Percentiles rank a stretch among this genome's conserved stretches.
These are phyloP conservation scores for Leguminivora glycinivorella DNA, from an alignment of 1,140 invertebrate genomes.

Conservation along the genomic window DNA sequence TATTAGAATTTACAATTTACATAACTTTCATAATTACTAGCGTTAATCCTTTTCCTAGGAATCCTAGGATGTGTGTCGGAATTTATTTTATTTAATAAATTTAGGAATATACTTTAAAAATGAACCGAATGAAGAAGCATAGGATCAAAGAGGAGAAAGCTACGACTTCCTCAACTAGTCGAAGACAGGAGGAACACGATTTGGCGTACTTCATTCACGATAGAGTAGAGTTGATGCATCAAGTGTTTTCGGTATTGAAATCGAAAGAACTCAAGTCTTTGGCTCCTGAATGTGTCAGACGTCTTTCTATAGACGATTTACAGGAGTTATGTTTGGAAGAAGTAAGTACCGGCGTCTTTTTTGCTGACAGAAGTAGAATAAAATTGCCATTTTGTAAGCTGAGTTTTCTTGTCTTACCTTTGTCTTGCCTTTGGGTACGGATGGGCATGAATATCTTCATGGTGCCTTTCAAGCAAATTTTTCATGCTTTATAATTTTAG, in stretches of 20 bases:
- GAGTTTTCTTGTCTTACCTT: no score
- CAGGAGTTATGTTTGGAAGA: slow-evolving; percentile 83
- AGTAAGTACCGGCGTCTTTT: slow-evolving; percentile 40
- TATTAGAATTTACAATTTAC: not conserved
- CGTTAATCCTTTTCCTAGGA: not conserved
- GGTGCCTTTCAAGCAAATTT: no score
- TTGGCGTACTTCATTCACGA: slow-evolving; percentile 82
- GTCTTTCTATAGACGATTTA: slow-evolving; percentile 80
- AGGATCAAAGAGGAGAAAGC: slow-evolving; percentile 55
- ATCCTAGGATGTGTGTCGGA: no score
- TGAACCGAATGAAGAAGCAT: slow-evolving; percentile 55
- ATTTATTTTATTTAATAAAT: slow-evolving; percentile 19
- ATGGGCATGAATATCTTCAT: no score
- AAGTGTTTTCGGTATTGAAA: slow-evolving; percentile 82
- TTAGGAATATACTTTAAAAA: slow-evolving; percentile 35
- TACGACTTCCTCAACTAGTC: slow-evolving; percentile 47
- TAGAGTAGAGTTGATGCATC: slow-evolving; percentile 82
- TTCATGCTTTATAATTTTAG: no score
- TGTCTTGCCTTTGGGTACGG: no score
- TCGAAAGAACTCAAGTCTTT: slow-evolving; percentile 81
- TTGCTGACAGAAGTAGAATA: not conserved
- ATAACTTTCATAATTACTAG: not conserved
- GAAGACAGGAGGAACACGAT: slow-evolving; percentile 58
- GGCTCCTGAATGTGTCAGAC: slow-evolving; percentile 80
- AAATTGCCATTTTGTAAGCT: no score